Conservation (phyloP, 2,888 invertebrate species). For the Epirrita christyi region DNA sequence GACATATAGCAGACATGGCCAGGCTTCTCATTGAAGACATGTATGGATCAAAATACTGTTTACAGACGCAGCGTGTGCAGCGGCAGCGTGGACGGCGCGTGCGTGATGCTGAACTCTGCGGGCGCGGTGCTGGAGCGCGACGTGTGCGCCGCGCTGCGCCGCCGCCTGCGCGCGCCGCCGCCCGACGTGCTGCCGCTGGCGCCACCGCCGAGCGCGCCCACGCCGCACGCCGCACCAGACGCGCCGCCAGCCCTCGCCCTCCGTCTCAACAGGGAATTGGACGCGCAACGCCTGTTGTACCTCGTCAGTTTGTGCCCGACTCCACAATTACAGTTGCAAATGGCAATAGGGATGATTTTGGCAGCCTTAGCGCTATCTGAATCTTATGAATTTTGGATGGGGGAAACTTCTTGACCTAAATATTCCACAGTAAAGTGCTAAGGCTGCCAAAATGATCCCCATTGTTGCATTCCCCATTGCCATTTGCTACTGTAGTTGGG, state of each 20-base stretch:
- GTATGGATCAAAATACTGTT: too few relatives aligned
- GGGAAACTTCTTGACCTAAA: too few relatives aligned
- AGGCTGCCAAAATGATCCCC: too few relatives aligned
- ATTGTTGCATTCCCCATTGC: too few relatives aligned
- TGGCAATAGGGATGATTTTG: too few relatives aligned
- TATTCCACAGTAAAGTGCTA: too few relatives aligned
- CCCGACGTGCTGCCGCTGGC: conserved; percentile 60
- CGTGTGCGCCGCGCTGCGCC: conserved; percentile 52
- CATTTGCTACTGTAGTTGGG: too few relatives aligned
- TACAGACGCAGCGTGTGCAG: conserved; percentile 94
- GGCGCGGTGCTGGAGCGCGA: conserved; percentile 94
- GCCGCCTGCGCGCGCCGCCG: conserved; percentile 86
- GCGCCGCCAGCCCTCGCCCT: conserved; percentile 67
- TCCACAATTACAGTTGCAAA: too few relatives aligned
- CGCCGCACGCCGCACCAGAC: conserved; percentile 32
- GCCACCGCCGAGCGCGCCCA: conserved; percentile 71
- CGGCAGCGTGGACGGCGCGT: conserved; percentile 97
- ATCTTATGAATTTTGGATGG: too few relatives aligned
- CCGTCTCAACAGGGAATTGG: conserved; percentile 89
- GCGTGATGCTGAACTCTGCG: conserved; percentile 98
- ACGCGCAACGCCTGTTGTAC: conserved; percentile 90
- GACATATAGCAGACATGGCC: too few relatives aligned
- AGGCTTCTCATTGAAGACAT: too few relatives aligned
- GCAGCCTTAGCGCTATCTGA: too few relatives aligned
- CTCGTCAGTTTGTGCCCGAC: conserved; percentile 83